phyloP scores from a whole-genome alignment of 2,888 invertebrate genomes.

The Ornithoptera priamus region DNA sequence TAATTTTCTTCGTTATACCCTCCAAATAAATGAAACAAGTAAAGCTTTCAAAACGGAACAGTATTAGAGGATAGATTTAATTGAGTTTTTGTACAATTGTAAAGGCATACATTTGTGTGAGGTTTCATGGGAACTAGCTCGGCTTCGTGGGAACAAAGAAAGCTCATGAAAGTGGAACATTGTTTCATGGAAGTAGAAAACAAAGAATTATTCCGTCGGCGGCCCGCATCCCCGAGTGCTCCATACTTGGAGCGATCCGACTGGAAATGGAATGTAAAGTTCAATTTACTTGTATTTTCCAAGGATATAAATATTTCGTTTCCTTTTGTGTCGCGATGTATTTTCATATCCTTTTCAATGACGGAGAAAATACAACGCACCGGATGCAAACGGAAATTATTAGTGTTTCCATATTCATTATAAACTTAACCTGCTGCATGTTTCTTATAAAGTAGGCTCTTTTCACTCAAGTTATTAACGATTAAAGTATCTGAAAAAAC shows the following conservation, averaged over 20 bases:
- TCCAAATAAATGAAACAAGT: no score
- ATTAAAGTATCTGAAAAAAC: no score
- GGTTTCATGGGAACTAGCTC: neutral
- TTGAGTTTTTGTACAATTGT: no score
- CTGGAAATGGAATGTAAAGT: constrained; percentile 41
- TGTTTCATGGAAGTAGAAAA: constrained; percentile 29
- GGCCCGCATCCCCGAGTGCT: constrained; percentile 29
- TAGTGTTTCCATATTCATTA: no score
- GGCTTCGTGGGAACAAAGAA: neutral
- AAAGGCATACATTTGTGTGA: neutral
- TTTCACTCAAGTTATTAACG: no score
- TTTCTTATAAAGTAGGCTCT: no score
- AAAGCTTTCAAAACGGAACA: no score
- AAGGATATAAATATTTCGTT: constrained; percentile 34
- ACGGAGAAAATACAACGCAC: neutral
- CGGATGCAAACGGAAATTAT: no score
- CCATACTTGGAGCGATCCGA: constrained; percentile 31
- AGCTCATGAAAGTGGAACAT: constrained; percentile 14
- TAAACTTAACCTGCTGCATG: no score
- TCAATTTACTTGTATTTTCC: constrained; percentile 36
- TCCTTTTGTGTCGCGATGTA: constrained; percentile 29
- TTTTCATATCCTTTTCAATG: constrained; percentile 19
- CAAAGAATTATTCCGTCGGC: constrained; percentile 34
- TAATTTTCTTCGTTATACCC: no score
- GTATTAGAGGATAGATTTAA: no score